Percentiles rank a stretch among this genome's conserved stretches.
Evolutionary conservation across 2,113 vertebrate species (phyloP).

Genomic region (Motacilla tschutschensis): DNA sequence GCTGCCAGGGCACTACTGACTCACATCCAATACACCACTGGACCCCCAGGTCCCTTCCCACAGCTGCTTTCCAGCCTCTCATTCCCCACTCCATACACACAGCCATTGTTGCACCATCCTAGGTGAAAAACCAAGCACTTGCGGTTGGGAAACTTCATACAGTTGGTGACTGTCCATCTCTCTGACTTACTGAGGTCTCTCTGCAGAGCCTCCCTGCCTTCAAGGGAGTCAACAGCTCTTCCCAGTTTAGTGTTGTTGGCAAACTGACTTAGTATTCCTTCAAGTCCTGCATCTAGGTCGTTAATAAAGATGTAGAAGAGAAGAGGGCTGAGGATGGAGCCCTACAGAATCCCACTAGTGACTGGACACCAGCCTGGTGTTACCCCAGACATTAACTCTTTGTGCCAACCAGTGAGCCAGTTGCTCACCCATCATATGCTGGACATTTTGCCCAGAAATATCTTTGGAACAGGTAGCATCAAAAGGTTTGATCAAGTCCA

Average conservation of each 20-base stretch:
- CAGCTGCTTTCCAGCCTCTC: background rate
- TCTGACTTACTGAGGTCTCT: background rate
- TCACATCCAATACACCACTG: background rate
- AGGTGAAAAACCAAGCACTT: background rate
- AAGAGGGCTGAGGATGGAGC: background rate
- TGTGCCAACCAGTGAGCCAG: background rate
- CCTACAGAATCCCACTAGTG: background rate
- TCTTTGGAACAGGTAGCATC: background rate
- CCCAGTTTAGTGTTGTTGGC: background rate
- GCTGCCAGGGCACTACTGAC: background rate
- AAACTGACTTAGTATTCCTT: background rate
- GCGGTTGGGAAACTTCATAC: background rate
- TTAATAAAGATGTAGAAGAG: background rate
- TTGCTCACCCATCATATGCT: background rate
- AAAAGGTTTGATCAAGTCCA: background rate
- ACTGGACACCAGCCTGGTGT: background rate
- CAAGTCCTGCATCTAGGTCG: background rate
- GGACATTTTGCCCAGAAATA: background rate
- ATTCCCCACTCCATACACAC: background rate
- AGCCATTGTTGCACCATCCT: background rate
- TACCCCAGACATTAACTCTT: background rate
- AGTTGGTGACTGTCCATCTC: background rate
- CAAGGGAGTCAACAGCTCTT: background rate
- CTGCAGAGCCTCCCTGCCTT: background rate
- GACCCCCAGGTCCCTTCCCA: background rate